A percentile compares a stretch with the other conserved stretches of the same genome.
phyloP scores from a whole-genome alignment of 2,797 vertebrate genomes.

The Tapera naevia region DNA sequence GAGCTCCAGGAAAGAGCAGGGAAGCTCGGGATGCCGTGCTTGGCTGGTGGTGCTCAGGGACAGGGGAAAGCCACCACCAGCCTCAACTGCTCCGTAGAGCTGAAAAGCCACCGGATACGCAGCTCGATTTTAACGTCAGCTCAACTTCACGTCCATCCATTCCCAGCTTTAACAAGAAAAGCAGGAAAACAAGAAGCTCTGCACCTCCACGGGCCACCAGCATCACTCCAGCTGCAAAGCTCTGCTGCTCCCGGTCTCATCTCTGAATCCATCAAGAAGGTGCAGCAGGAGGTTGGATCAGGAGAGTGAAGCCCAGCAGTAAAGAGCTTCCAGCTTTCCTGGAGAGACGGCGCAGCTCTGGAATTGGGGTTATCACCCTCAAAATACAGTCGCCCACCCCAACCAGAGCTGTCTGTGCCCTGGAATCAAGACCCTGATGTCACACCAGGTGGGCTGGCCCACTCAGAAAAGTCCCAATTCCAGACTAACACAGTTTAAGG shows the following conservation, averaged over 20 bases:
- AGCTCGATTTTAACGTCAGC: not conserved
- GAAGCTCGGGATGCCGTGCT: too few species aligned
- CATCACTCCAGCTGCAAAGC: not conserved
- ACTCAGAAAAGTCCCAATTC: too few species aligned
- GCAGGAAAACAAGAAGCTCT: not conserved
- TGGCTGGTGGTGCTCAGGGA: not conserved
- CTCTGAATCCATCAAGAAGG: too few species aligned
- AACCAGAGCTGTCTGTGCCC: not conserved
- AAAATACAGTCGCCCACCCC: not conserved
- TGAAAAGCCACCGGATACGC: not conserved
- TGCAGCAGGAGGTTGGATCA: too few species aligned
- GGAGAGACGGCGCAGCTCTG: too few species aligned
- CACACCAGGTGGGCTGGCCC: accelerated
- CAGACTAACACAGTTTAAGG: not conserved
- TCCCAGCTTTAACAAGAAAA: not conserved
- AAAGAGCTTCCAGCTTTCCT: too few species aligned
- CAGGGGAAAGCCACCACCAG: too few species aligned
- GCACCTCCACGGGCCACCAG: not conserved
- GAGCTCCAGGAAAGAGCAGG: not conserved
- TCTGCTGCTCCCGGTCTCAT: not conserved
- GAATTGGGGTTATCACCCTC: too few species aligned
- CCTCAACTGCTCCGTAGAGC: too few species aligned
- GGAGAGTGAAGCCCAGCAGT: too few species aligned
- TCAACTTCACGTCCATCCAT: not conserved
- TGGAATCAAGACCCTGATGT: not conserved